Conservation (phyloP, 2,888 invertebrate species). For the Polydrusus cervinus region DNA sequence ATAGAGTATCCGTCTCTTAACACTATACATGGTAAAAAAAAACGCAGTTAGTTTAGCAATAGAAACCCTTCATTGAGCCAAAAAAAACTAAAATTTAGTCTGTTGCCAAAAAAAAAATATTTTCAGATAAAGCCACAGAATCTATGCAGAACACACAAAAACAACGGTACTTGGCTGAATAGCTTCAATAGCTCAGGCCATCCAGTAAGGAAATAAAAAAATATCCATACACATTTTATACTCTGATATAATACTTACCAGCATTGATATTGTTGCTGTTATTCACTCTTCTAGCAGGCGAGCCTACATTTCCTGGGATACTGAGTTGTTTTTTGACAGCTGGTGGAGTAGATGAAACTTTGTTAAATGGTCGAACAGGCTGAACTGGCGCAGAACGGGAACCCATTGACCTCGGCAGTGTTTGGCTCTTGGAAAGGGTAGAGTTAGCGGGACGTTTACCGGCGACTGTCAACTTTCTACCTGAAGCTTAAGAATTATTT, state of each 20-base stretch:
- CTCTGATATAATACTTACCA: slow-evolving; percentile 18
- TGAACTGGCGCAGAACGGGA: slow-evolving; percentile 72
- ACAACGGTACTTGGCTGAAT: too few species aligned
- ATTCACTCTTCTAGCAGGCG: slow-evolving; percentile 76
- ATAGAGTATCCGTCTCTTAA: too few species aligned
- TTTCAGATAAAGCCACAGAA: too few species aligned
- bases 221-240: too few species aligned
- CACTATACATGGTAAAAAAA: too few species aligned
- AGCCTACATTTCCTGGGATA: slow-evolving; percentile 75
- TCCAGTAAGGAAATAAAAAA: too few species aligned
- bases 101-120: too few species aligned
- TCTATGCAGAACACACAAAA: too few species aligned
- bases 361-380: slow-evolving; percentile 74
- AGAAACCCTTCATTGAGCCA: too few species aligned
- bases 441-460: slow-evolving; percentile 79
- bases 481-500: slow-evolving; percentile 77
- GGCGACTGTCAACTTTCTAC: slow-evolving; percentile 85
- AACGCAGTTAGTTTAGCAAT: too few species aligned
- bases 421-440: slow-evolving; percentile 87
- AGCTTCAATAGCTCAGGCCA: too few species aligned
- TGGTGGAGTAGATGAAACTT: slow-evolving; percentile 88
- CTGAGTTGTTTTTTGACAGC: slow-evolving; percentile 90
- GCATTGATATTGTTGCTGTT: slow-evolving; percentile 51
- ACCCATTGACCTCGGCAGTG: slow-evolving; percentile 89
- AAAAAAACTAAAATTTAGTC: too few species aligned